phyloP scores from a whole-genome alignment of 2,797 vertebrate species.

The Australoheros facetus region DNA sequence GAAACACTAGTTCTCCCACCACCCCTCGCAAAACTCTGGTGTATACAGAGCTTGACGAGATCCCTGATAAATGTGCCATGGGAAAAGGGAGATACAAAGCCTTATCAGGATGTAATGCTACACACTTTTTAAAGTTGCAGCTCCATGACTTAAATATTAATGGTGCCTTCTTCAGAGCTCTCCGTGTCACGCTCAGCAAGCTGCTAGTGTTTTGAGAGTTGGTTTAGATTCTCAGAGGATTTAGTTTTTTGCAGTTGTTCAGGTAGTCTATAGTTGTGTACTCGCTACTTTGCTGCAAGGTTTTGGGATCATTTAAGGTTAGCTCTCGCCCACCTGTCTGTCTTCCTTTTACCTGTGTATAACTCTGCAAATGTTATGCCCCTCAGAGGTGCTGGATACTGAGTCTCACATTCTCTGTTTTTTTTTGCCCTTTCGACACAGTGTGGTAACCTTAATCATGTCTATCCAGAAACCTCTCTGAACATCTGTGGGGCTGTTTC shows the following conservation, averaged over 20 bases:
- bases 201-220: slow-evolving; percentile 54
- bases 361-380: slow-evolving; percentile 15
- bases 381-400: slow-evolving; percentile 25
- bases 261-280: slow-evolving; percentile 23
- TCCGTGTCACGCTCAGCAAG: slow-evolving; percentile 58
- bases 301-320: slow-evolving; percentile 57
- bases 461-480: slow-evolving; percentile 48
- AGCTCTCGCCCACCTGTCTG: slow-evolving; percentile 27
- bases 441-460: slow-evolving; percentile 60
- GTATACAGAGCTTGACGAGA: slow-evolving; percentile 66
- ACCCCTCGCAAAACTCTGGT: slow-evolving; percentile 57
- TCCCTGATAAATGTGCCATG: slow-evolving; percentile 75
- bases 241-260: slow-evolving; percentile 34
- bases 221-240: slow-evolving; percentile 52
- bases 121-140: slow-evolving; percentile 66
- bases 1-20: slow-evolving; percentile 63
- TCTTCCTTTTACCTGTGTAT: slow-evolving; percentile 21
- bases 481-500: slow-evolving; percentile 41
- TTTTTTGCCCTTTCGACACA: slow-evolving; percentile 9
- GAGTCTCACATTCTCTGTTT: slow-evolving; percentile 14
- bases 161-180: slow-evolving; percentile 54
- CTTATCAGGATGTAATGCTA: slow-evolving; percentile 75
- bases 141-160: slow-evolving; percentile 74
- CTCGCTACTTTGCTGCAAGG: slow-evolving; percentile 45
- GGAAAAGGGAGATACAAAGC: slow-evolving; percentile 67